A percentile compares a stretch with the other conserved stretches of the same genome.
Conservation (phyloP, 2,797 vertebrate genomes). For the Sparidentex hasta region DNA sequence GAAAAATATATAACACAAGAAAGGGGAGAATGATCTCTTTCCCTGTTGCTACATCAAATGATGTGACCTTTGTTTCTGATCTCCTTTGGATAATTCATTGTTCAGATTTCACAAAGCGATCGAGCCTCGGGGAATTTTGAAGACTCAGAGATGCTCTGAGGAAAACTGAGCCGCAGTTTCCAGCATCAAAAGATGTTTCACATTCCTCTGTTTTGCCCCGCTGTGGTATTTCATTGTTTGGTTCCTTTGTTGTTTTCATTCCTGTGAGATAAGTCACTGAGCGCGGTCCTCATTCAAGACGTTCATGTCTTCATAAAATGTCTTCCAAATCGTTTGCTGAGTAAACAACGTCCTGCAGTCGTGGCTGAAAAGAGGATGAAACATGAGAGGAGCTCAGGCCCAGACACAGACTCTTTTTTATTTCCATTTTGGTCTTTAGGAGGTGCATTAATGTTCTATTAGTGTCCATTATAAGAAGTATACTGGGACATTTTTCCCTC, state of each 20-base stretch:
- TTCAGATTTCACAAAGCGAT: slow-evolving; percentile 62
- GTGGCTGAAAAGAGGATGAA: slow-evolving; percentile 8
- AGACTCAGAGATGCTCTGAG: slow-evolving; percentile 48
- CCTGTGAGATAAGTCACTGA: slow-evolving; percentile 25
- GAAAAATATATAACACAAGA: slow-evolving; percentile 1
- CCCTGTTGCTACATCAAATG: slow-evolving; percentile 12
- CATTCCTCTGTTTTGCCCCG: slow-evolving; percentile 42
- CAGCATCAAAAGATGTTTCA: slow-evolving; percentile 56
- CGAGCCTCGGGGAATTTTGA: slow-evolving; percentile 38
- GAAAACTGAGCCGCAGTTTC: slow-evolving; percentile 53
- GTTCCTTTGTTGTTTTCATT: slow-evolving; percentile 32
- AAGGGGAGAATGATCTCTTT: background rate
- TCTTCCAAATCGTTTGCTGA: slow-evolving; percentile 12
- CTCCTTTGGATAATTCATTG: slow-evolving; percentile 33
- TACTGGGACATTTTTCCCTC: background rate
- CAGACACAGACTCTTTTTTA: slow-evolving; percentile 1
- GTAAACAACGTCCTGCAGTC: background rate
- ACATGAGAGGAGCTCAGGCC: slow-evolving; percentile 23
- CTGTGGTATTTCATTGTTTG: slow-evolving; percentile 8
- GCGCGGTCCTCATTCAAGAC: slow-evolving; percentile 3
- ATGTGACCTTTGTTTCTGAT: slow-evolving; percentile 44
- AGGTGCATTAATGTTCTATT: slow-evolving; percentile 23
- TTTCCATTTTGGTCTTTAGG: slow-evolving; percentile 22
- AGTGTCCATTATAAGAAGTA: slow-evolving; percentile 26
- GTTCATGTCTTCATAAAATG: background rate